A percentile compares a stretch with the other conserved stretches of the same genome.
Evolutionary conservation across 2,797 vertebrate species (phyloP).

Genomic region (Phaenicophaeus curvirostris): DNA sequence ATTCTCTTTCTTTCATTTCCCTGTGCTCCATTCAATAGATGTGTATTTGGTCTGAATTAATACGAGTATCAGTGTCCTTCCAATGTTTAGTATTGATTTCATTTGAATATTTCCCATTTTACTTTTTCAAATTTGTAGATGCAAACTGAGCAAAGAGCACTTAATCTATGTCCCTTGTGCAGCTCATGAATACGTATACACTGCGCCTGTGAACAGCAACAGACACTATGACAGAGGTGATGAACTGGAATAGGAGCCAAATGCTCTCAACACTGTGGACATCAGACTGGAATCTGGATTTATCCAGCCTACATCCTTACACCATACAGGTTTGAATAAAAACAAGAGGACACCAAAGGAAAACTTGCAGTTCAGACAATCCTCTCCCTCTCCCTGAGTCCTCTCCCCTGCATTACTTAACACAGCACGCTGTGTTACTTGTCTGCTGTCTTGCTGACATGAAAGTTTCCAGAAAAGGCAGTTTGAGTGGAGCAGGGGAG

Average conservation of each 20-base stretch:
- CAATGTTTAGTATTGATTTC: neutral
- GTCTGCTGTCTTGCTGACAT: neutral
- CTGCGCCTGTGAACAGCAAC: neutral
- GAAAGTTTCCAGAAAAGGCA: neutral
- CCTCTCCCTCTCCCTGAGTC: neutral
- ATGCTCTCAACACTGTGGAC: neutral
- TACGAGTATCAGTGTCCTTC: neutral
- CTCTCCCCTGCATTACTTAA: neutral
- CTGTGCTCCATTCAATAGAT: neutral
- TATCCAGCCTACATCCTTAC: neutral
- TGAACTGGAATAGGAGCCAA: neutral
- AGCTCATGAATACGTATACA: neutral
- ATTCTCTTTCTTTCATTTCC: neutral
- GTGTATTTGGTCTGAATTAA: neutral
- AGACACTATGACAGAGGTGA: neutral
- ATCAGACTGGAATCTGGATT: neutral
- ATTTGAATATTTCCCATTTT: neutral
- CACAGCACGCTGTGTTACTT: neutral
- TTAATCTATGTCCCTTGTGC: neutral
- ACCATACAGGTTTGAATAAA: neutral
- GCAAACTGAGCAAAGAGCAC: slow-evolving; percentile 1
- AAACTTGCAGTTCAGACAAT: neutral
- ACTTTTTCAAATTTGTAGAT: neutral
- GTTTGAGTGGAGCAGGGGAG: neutral
- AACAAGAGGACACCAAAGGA: neutral